phyloP scores from a whole-genome alignment of 2,113 vertebrate species.

The Glaucidium brasilianum region DNA sequence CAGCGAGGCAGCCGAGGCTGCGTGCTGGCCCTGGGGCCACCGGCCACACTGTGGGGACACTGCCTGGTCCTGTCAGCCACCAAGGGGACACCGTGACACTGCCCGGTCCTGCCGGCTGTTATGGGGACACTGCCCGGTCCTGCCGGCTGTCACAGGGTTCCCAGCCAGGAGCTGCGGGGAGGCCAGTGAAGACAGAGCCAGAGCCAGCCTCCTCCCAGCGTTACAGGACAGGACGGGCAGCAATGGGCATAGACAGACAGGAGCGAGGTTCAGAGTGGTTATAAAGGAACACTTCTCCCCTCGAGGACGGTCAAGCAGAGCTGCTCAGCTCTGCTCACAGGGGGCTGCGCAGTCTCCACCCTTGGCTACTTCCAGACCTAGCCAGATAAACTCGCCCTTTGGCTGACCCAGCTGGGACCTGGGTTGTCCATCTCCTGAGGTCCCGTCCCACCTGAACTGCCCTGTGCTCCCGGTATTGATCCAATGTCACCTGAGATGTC shows the following conservation, averaged over 20 bases:
- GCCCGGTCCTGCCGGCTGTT: too few relatives aligned
- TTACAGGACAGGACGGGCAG: background rate
- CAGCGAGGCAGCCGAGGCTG: background rate
- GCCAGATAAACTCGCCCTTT: background rate
- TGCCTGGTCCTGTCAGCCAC: too few relatives aligned
- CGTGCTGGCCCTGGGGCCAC: background rate
- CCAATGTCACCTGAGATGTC: background rate
- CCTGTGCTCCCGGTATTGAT: background rate
- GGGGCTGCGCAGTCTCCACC: background rate
- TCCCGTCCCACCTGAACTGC: background rate
- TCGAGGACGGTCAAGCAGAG: background rate
- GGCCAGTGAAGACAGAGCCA: background rate
- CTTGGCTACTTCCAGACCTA: background rate
- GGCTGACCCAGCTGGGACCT: background rate
- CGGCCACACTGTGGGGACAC: accelerated
- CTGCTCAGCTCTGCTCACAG: background rate
- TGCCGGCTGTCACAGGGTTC: accelerated
- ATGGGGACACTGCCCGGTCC: background rate
- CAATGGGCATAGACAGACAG: too few relatives aligned
- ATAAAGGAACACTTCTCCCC: too few relatives aligned
- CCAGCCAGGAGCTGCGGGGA: background rate
- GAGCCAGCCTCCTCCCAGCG: background rate
- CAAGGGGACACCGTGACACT: too few relatives aligned
- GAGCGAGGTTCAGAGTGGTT: background rate
- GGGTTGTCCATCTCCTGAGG: background rate